Conservation (phyloP, 1,140 invertebrate species). For the Cardiocondyla obscurior region DNA sequence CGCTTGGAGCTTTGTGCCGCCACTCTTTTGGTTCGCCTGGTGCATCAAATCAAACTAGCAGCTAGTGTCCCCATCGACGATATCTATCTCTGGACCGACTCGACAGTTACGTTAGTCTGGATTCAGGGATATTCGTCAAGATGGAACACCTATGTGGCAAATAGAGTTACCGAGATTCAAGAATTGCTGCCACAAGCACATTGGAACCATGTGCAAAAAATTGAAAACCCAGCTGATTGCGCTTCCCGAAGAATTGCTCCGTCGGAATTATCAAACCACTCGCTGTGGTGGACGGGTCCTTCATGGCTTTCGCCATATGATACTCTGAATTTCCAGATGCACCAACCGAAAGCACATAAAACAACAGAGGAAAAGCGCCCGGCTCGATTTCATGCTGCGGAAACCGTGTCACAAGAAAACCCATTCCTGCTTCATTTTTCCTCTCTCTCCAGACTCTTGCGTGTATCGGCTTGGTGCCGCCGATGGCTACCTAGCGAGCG, state of each 20-base stretch:
- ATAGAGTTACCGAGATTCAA: slow-evolving; percentile 65
- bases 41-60: not conserved
- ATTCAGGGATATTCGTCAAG: not conserved
- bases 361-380: no score
- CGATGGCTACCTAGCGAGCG: no score
- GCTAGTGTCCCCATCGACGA: accelerated
- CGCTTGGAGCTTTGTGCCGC: not conserved
- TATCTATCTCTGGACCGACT: slow-evolving; percentile 3
- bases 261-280: no score
- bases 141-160: slow-evolving; percentile 64
- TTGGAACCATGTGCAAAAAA: not conserved
- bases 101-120: not conserved
- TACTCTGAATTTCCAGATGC: no score
- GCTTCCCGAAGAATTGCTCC: not conserved
- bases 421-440: no score
- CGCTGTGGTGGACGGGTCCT: not conserved
- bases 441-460: no score
- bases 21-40: not conserved
- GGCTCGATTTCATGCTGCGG: no score
- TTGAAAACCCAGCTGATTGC: not conserved
- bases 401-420: no score
- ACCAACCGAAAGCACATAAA: no score
- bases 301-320: no score
- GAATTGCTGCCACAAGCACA: not conserved
- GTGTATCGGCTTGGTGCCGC: no score